Evolutionary conservation across 2,888 invertebrate species (phyloP).

Genomic region (Dioctria rufipes): DNA sequence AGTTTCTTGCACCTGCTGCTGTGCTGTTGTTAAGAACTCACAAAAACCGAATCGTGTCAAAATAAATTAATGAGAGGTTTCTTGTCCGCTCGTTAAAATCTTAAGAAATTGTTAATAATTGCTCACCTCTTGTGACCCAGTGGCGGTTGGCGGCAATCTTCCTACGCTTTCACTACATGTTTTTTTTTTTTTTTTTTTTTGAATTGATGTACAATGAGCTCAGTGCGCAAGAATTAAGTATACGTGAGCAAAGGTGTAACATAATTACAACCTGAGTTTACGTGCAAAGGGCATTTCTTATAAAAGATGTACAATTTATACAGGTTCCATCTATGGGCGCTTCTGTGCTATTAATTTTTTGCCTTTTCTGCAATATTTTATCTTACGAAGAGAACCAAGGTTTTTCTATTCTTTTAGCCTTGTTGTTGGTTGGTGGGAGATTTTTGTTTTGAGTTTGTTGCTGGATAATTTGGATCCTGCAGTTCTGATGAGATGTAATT

Average conservation of each 20-base stretch:
- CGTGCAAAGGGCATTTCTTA: background rate
- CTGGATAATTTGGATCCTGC: conserved; percentile 20
- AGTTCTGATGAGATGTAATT: conserved; percentile 31
- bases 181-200: background rate
- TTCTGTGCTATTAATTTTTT: conserved; percentile 8
- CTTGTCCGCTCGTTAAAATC: background rate
- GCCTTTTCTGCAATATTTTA: background rate
- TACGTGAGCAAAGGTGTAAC: background rate
- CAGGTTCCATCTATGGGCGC: background rate
- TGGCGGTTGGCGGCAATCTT: background rate
- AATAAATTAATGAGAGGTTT: background rate
- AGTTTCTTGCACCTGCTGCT: too few relatives aligned
- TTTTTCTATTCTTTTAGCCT: too few relatives aligned
- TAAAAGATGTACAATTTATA: background rate
- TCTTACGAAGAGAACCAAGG: too few relatives aligned
- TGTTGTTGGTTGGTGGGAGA: too few relatives aligned
- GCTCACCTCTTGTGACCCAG: conserved; percentile 4
- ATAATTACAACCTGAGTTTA: background rate
- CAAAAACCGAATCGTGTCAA: too few relatives aligned
- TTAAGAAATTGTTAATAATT: conserved; percentile 10
- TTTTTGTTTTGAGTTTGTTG: background rate
- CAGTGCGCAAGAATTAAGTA: too few relatives aligned
- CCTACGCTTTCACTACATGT: conserved; percentile 4
- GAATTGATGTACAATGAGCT: background rate
- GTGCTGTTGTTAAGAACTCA: too few relatives aligned